phyloP scores from a whole-genome alignment of 2,113 vertebrate genomes.

The Caloenas nicobarica region DNA sequence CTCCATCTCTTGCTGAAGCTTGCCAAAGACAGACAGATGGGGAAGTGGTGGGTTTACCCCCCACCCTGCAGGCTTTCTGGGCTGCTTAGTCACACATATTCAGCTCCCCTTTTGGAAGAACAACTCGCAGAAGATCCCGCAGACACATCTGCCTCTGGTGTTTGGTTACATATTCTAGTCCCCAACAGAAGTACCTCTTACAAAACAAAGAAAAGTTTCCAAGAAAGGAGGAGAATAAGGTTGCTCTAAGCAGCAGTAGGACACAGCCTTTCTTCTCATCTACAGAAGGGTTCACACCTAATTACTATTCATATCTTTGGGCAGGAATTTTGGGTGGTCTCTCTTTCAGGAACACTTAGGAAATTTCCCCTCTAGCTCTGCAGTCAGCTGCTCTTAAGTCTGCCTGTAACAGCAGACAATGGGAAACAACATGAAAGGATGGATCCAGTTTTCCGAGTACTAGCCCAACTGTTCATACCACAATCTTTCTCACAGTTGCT shows the following conservation, averaged over 20 bases:
- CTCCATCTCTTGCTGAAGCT: neutral
- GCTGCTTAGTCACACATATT: neutral
- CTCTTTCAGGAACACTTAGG: neutral
- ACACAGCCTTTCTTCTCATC: neutral
- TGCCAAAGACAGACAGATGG: accelerated
- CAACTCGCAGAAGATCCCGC: neutral
- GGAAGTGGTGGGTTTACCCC: neutral
- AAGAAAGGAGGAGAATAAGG: neutral
- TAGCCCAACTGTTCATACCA: neutral
- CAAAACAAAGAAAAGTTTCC: neutral
- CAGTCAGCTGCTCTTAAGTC: neutral
- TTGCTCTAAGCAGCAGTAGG: neutral
- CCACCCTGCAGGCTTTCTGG: neutral
- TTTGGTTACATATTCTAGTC: neutral
- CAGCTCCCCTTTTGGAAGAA: neutral
- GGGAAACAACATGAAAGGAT: neutral
- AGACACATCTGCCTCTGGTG: neutral
- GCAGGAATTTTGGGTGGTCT: neutral
- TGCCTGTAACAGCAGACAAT: neutral
- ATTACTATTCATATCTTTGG: neutral
- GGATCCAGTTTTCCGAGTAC: neutral
- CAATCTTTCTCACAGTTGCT: neutral
- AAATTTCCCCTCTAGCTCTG: neutral
- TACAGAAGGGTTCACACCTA: neutral
- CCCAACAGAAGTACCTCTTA: neutral